Base-by-base conservation (phyloP, 2,113 vertebrate species). In the Setophaga kirtlandii region DNA sequence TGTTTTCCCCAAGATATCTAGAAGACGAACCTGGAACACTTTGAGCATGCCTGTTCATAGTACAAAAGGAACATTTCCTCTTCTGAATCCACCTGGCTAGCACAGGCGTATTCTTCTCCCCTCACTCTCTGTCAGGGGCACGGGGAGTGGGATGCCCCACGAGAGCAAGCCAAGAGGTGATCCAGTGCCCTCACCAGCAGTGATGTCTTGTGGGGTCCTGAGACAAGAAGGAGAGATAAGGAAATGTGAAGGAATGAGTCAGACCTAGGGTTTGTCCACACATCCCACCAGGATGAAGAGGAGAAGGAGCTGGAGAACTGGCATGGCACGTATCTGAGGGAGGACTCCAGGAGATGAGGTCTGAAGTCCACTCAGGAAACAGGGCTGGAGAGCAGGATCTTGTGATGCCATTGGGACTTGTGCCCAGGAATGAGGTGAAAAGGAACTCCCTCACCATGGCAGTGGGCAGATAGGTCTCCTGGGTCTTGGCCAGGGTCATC, bases 251-350 rank as follows among this genome's bases (percentile, higher is more conserved):
- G 16, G 12, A 20, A 47, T 6, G 2, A 69, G 27, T 33, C 1
- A 0, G 4, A 56, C 14, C 9, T 5, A 35, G 10, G 2, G 15
- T 42, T 18, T 50, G 25, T 20, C 17, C 33, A 25, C 0, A 0
- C 5, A 2, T 22, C 1, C 4, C 30, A 37, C n/a, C 9, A 42
- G 9, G 15, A 23, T 31, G 22, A 84, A 56, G 58, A 78, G 44
- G 28, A 75, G 22, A 18, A 6, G 23, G 47, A 70, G 14, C 21
- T 65, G 30, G 16, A 56, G 37, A 56, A 16, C 64, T 68, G 1
- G 12, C 17, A n/a, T 4, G 3, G 8, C 4, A 16, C 31, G 4
- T 8, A 4, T 46, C 37, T 49, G 55, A 49, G 19, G 4, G 4
- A 5, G 41, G 20, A 49, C 2, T 37, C 3, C 15, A 65, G 21